phyloP scores from a whole-genome alignment of 2,888 invertebrate genomes.

The Priapulus caudatus region DNA sequence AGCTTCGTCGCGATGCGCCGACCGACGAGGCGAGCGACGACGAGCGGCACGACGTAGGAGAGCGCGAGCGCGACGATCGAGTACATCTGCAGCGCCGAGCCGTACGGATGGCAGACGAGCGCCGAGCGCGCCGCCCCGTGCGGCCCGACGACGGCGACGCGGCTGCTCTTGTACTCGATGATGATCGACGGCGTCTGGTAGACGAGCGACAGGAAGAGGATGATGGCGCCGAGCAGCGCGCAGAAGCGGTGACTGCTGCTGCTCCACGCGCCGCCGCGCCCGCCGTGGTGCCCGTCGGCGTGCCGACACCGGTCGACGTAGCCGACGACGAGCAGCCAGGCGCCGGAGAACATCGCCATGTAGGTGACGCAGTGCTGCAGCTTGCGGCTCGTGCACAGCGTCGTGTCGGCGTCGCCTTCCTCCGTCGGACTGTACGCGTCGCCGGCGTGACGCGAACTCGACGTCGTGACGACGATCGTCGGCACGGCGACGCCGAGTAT shows the following conservation, averaged over 20 bases:
- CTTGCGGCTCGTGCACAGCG: not conserved
- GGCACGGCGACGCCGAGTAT: not conserved
- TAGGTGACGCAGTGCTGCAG: not conserved
- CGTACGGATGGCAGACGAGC: not conserved
- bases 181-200: not conserved
- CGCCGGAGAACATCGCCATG: not conserved
- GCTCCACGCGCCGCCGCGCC: not conserved
- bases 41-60: not conserved
- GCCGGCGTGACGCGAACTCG: not conserved
- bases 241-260: not conserved
- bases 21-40: not conserved
- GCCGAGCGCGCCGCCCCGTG: not conserved
- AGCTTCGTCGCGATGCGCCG: not conserved
- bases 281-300: too few species aligned
- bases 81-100: not conserved
- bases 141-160: not conserved
- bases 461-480: not conserved
- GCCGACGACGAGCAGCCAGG: not conserved
- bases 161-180: not conserved
- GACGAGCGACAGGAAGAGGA: not conserved
- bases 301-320: not conserved
- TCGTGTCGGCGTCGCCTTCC: constrained; percentile 1
- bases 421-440: not conserved
- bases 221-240: not conserved
- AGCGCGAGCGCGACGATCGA: not conserved